Evolutionary conservation across 2,113 vertebrate genomes (phyloP).

Genomic region (Brachyhypopomus gauderio): DNA sequence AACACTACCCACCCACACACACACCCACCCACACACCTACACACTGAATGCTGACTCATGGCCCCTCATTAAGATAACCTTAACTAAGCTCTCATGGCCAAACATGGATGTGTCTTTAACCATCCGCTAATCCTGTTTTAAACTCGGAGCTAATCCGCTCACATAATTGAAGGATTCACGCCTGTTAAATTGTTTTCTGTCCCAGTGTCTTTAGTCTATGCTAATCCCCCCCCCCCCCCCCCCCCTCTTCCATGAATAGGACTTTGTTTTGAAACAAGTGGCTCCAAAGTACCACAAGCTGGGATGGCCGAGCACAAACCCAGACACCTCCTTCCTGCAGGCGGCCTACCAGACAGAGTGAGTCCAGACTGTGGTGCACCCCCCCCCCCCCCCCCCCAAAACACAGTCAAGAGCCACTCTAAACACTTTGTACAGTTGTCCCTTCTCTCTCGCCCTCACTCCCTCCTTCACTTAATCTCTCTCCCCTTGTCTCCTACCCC

Average conservation of each 20-base stretch:
- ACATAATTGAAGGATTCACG: neutral
- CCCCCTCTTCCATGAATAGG: conserved; percentile 68
- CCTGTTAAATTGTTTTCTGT: conserved; percentile 16
- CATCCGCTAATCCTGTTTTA: neutral
- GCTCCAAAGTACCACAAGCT: conserved; percentile 89
- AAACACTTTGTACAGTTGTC: neutral
- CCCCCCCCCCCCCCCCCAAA: neutral
- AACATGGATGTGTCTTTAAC: neutral
- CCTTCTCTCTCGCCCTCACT: neutral
- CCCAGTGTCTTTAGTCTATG: neutral
- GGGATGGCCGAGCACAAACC: conserved; percentile 86
- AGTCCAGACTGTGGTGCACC: conserved; percentile 23
- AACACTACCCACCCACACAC: no score
- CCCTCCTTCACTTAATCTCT: neutral
- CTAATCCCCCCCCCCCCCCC: neutral
- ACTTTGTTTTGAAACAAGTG: conserved; percentile 94
- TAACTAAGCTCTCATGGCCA: neutral
- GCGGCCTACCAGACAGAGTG: conserved; percentile 93
- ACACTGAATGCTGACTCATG: conserved; percentile 1
- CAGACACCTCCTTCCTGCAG: conserved; percentile 84
- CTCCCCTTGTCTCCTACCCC: neutral
- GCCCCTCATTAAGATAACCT: conserved; percentile 9
- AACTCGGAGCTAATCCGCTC: conserved; percentile 9
- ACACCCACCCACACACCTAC: neutral
- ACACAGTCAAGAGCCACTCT: neutral